Base-by-base conservation (phyloP, 2,113 vertebrate genomes). In the Heterotilapia buettikoferi region DNA sequence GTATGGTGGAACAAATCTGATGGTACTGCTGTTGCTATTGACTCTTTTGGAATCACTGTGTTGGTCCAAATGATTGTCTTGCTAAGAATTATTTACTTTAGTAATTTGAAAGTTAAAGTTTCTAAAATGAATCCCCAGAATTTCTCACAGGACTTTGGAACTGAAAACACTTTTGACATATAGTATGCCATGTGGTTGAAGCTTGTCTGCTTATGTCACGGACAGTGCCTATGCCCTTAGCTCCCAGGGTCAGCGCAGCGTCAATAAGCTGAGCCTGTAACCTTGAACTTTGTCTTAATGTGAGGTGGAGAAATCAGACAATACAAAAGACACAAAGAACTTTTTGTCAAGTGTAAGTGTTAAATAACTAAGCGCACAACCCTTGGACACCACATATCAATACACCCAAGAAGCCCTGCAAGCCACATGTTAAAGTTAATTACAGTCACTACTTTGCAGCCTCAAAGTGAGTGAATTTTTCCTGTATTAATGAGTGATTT, bases 271-370 rank as follows among this genome's bases (percentile, higher is more conserved):
- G 6, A 83, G 80, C 6, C 19, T 47, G 61, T 63, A 82, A 82
- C 90, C 91, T 91, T 93, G 88, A 92, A 86, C 93, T 85, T 54
- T 11, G 73, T 53, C 80, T 61, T 50, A 68, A 29, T 31, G 19
- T 12, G 43, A 45, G 33, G 26, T 9, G 19, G 24, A 50, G 4
- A 29, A 12, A 66, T 9, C 5, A 54, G 54, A 78, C 53, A 38
- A 79, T 6, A 21, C 40, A 43, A 13, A 19, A 56, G 7, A 76
- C 54, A 24, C 7, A 26, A 76, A 53, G 9, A 73, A 19, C 24
- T 5, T 7, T 5, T 63, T 38, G 63, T 50, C 9, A 1, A 24
- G n/a, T 11, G n/a, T 56, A 2, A 24, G 36, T 13, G 31, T 56
- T 12, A 91, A n/a, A 61, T 84, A 11, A 29, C 4, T 45, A 5